phyloP scores from a whole-genome alignment of 2,888 invertebrate genomes.

The Acronicta leporina region DNA sequence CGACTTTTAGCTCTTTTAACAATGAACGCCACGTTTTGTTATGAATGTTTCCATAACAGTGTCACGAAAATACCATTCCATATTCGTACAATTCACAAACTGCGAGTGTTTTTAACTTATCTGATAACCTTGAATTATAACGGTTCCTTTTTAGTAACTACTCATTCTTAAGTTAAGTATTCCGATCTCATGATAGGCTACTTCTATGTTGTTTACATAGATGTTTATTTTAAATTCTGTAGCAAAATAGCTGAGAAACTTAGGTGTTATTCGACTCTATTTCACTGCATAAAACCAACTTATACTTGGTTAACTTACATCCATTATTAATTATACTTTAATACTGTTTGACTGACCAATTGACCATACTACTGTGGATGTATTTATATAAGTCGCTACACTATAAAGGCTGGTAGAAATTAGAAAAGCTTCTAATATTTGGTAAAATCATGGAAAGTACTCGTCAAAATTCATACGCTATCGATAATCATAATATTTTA shows the following conservation, averaged over 20 bases:
- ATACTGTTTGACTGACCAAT: no score
- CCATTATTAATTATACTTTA: no score
- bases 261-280: no score
- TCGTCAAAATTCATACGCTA: not conserved
- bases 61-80: constrained; percentile 61
- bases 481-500: not conserved
- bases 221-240: not conserved
- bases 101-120: constrained; percentile 36
- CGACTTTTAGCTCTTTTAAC: constrained; percentile 63
- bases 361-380: no score
- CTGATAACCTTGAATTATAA: constrained; percentile 56
- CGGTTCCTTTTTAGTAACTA: constrained; percentile 25
- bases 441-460: no score
- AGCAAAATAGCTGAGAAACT: no score
- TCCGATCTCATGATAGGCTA: constrained; percentile 7
- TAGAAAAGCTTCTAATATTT: no score
- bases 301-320: no score
- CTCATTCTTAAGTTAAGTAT: constrained; percentile 30
- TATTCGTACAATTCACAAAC: constrained; percentile 54
- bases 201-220: not conserved
- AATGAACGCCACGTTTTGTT: constrained; percentile 43
- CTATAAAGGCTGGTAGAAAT: no score
- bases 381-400: no score
- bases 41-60: constrained; percentile 47
- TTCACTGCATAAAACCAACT: no score